Evolutionary conservation across 2,113 vertebrate species (phyloP), one percentile per base, ranked within the genome.

Genomic region (Grammomys surdaster): DNA sequence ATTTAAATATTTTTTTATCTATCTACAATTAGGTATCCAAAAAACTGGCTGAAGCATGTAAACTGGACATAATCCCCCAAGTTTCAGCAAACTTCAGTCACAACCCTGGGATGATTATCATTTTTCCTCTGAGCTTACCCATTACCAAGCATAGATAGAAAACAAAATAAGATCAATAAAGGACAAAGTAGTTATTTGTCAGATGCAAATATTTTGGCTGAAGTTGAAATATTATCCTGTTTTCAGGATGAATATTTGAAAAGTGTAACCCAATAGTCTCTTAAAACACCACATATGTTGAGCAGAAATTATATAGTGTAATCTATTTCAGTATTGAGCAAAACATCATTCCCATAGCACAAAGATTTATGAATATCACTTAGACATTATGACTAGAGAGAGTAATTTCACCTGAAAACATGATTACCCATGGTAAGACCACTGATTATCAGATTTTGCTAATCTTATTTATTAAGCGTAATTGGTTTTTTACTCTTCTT

Each of bases 121-220:
- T 56, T 90, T 43, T 90, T 40, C 48, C 33, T 26, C 20, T 6
- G 33, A 89, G 28, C 5, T 78, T 76, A 51, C 90, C 43, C 54
- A 40, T 91, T 96, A 92, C 40, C 22, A 89, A 54, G 43, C 40
- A 89, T 24, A 75, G 89, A 40, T 26, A 43, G 13, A 69, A n/a
- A 14, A 40, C n/a, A 31, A 96, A 97, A 16, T 4, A 43, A 10
- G 97, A 94, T 95, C 72, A 96, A 82, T 84, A 22, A 60, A 80
- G 3, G 98, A 93, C 4, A 95, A 97, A 91, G 90, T 93, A 89
- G 6, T 28, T 89, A 78, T 69, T 97, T 91, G 26, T 89, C 60
- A 97, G 80, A 97, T 93, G 67, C 81, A 98, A 98, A 72, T 81
- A n/a, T 94, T 97, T 95, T 93, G 91, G 88, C 80, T 86, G 8